Conservation (phyloP, 2,113 vertebrate species). For the Pollachius pollachius region DNA sequence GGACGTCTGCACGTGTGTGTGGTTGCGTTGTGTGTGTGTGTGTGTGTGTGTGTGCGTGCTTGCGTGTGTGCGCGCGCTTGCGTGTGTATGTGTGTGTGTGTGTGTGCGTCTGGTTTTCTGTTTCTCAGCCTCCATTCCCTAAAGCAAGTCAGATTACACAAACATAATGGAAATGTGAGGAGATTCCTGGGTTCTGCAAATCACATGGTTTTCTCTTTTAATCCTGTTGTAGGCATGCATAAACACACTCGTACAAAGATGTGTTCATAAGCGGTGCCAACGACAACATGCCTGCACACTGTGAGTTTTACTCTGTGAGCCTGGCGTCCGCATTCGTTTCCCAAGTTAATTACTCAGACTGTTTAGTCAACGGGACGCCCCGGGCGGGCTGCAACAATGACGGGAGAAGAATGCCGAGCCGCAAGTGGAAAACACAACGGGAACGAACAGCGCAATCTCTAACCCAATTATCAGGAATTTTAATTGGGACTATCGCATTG, state of each 20-base stretch:
- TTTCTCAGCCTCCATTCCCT: too few relatives aligned
- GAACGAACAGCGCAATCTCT: slow-evolving; percentile 4
- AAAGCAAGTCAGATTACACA: too few relatives aligned
- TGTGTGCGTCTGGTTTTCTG: neutral
- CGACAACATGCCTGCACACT: slow-evolving; percentile 49
- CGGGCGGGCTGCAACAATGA: slow-evolving; percentile 16
- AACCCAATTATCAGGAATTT: slow-evolving; percentile 29
- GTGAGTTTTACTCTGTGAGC: slow-evolving; percentile 41
- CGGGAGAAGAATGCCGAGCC: slow-evolving; percentile 16
- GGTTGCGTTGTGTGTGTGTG: too few relatives aligned
- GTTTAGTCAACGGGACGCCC: slow-evolving; percentile 39
- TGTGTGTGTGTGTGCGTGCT: too few relatives aligned
- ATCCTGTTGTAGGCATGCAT: slow-evolving; percentile 42
- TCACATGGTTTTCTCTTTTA: slow-evolving; percentile 38
- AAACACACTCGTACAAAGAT: slow-evolving; percentile 50
- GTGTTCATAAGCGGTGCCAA: slow-evolving; percentile 57
- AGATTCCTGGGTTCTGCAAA: slow-evolving; percentile 56
- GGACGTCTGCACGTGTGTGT: too few relatives aligned
- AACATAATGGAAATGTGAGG: slow-evolving; percentile 36
- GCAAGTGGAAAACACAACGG: slow-evolving; percentile 13
- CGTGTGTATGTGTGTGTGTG: too few relatives aligned
- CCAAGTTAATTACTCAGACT: slow-evolving; percentile 55
- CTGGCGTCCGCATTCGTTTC: slow-evolving; percentile 38
- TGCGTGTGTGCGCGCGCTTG: too few relatives aligned
- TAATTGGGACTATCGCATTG: slow-evolving; percentile 11